phyloP scores from a whole-genome alignment of 2,888 invertebrate genomes.

The Cenopis cana region DNA sequence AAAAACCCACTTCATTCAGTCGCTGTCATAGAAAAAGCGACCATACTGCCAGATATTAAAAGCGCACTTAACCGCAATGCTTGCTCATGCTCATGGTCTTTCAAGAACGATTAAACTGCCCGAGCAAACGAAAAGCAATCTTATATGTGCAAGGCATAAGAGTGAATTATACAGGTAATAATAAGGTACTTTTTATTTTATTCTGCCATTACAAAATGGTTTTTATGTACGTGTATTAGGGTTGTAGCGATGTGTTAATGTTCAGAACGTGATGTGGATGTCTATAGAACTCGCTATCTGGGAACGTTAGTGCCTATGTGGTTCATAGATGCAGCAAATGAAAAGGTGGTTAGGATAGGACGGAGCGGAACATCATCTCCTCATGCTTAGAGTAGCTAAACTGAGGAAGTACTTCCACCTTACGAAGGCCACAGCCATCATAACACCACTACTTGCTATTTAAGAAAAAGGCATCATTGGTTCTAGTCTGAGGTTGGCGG shows the following conservation, averaged over 20 bases:
- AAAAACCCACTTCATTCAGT: neutral
- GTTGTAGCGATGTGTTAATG: slow-evolving; percentile 7
- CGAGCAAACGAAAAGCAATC: neutral
- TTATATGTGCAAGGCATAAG: neutral
- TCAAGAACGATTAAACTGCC: neutral
- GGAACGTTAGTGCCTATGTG: neutral
- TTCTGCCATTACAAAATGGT: slow-evolving; percentile 3
- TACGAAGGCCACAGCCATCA: too few relatives aligned
- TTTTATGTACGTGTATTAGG: neutral
- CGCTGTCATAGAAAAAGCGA: neutral
- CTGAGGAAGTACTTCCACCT: too few relatives aligned
- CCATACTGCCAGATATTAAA: too few relatives aligned
- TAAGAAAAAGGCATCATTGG: too few relatives aligned
- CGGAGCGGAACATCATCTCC: too few relatives aligned
- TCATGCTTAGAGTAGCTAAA: too few relatives aligned
- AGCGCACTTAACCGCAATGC: neutral
- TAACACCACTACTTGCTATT: too few relatives aligned
- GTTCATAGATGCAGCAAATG: too few relatives aligned
- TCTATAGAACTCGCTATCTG: neutral
- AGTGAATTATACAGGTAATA: too few relatives aligned
- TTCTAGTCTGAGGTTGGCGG: too few relatives aligned
- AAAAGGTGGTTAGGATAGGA: too few relatives aligned
- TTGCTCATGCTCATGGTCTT: too few relatives aligned
- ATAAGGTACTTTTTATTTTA: neutral
- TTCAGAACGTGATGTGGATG: neutral